These are phyloP conservation scores for Vireo griseus DNA, from an alignment of 2,797 vertebrate species.

Conservation along the genomic window DNA sequence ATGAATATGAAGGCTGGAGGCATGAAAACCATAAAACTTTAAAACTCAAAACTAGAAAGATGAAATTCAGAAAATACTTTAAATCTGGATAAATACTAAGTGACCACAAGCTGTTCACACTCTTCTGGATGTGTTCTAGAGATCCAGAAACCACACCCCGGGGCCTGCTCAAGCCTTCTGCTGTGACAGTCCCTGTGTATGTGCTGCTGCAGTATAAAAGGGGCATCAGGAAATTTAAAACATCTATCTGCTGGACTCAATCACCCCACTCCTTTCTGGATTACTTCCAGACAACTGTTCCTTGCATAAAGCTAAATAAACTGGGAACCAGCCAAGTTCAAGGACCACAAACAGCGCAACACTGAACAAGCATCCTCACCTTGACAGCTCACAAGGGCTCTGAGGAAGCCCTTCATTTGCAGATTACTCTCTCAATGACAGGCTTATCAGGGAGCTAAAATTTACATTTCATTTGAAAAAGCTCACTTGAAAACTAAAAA, in stretches of 20 bases:
- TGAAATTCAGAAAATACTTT: not conserved
- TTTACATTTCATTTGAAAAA: not conserved
- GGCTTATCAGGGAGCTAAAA: not conserved
- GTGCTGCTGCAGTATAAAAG: not conserved
- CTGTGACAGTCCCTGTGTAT: not conserved
- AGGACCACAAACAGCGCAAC: not conserved
- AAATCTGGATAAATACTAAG: not conserved
- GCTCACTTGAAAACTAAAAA: not conserved
- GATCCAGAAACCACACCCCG: not conserved
- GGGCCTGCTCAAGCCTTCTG: not conserved
- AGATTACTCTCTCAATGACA: not conserved
- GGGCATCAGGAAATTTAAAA: not conserved
- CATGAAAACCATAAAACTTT: not conserved
- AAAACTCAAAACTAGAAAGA: not conserved
- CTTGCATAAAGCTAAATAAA: not conserved
- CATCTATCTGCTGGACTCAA: accelerated
- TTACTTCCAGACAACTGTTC: not conserved
- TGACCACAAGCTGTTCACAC: not conserved
- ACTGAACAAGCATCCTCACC: not conserved
- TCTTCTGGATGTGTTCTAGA: not conserved
- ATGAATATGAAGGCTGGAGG: not conserved
- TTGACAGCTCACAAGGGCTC: not conserved
- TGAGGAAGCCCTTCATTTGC: not conserved
- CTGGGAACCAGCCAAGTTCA: not conserved
- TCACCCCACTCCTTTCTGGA: not conserved